Evolutionary conservation across 2,797 vertebrate species (phyloP).

Genomic region (Phrynocephalus vlangalii): DNA sequence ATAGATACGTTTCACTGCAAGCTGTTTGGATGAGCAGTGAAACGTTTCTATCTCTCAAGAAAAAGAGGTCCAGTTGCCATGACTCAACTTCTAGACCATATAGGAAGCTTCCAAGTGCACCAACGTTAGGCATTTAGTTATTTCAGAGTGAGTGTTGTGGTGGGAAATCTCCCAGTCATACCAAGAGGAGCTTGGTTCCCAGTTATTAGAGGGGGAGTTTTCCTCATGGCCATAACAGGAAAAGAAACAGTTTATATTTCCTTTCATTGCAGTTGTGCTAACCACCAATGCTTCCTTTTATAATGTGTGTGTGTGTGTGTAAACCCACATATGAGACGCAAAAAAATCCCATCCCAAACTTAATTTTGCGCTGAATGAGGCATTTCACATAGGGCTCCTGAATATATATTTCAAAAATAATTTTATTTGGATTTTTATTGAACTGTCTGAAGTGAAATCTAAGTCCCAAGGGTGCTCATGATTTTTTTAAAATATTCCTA

Average conservation of each 20-base stretch:
- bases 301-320: neutral
- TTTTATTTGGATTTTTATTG: constrained; percentile 2
- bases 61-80: too few relatives aligned
- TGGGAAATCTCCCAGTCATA: neutral
- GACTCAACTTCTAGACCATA: too few relatives aligned
- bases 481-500: neutral
- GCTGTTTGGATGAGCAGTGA: too few relatives aligned
- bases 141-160: neutral
- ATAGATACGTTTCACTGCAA: too few relatives aligned
- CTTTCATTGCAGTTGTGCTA: neutral
- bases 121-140: neutral
- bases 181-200: neutral
- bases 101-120: neutral
- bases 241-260: neutral
- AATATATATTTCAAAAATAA: constrained; percentile 1
- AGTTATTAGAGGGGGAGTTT: neutral
- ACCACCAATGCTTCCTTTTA: too few relatives aligned
- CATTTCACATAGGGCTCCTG: neutral
- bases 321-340: neutral
- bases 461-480: neutral
- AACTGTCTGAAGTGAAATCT: neutral
- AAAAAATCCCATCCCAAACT: neutral
- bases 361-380: neutral
- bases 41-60: too few relatives aligned
- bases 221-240: neutral